A percentile compares a stretch with the other conserved stretches of the same genome.
These are phyloP conservation scores for Cheilinus undulatus DNA, from an alignment of 2,113 vertebrate species.

Conservation along the genomic window DNA sequence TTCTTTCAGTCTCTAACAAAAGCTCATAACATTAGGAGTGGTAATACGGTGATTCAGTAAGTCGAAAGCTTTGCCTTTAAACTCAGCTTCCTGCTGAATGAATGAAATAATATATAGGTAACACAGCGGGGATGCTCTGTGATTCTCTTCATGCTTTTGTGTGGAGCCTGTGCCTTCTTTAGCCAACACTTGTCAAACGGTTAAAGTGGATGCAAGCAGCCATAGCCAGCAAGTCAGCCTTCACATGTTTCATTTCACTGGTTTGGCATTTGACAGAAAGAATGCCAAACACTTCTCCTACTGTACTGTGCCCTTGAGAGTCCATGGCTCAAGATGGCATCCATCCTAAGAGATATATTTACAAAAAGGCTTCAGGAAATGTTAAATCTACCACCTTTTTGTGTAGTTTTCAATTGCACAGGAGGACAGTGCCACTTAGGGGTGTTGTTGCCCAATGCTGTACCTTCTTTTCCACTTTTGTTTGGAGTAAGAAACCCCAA, in stretches of 20 bases:
- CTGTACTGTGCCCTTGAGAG: conserved; percentile 25
- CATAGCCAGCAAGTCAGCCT: conserved; percentile 14
- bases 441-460: too few species aligned
- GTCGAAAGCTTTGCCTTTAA: too few species aligned
- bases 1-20: too few species aligned
- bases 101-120: not conserved
- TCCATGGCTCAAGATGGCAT: conserved; percentile 27
- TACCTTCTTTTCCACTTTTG: too few species aligned
- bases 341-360: conserved; percentile 18
- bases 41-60: too few species aligned
- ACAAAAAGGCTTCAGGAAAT: conserved; percentile 19
- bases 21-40: too few species aligned
- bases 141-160: not conserved
- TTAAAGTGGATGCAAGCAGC: conserved; percentile 24
- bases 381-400: not conserved
- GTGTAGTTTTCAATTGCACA: not conserved
- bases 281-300: conserved; percentile 43
- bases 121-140: not conserved
- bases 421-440: not conserved
- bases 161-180: not conserved
- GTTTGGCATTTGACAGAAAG: conserved; percentile 28
- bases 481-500: too few species aligned
- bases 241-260: conserved; percentile 44
- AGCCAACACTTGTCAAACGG: conserved; percentile 12
- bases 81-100: too few species aligned